Conservation (phyloP, 2,113 vertebrate genomes). For the Sceloporus tristichus region DNA sequence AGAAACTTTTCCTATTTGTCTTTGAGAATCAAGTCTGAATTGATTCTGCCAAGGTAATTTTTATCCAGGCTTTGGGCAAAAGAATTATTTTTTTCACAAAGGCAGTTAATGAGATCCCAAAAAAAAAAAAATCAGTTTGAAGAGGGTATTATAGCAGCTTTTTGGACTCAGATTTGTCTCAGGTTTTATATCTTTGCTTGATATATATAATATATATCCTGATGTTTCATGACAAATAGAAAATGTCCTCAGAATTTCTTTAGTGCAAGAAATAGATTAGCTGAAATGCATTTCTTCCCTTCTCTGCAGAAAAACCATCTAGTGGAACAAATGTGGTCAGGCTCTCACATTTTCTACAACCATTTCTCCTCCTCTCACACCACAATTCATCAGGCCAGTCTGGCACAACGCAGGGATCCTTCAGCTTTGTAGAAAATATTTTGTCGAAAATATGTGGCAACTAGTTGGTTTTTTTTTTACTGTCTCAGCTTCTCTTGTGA, state of each 20-base stretch:
- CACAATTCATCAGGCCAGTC: neutral
- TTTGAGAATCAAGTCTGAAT: too few relatives aligned
- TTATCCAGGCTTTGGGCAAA: too few relatives aligned
- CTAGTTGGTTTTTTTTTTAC: neutral
- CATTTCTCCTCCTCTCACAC: neutral
- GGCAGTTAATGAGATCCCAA: neutral
- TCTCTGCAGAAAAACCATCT: neutral
- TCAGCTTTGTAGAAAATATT: neutral
- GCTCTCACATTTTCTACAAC: neutral
- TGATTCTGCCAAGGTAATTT: too few relatives aligned
- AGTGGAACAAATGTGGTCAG: neutral
- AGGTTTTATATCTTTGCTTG: neutral
- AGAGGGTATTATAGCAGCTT: neutral
- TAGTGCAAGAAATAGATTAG: neutral
- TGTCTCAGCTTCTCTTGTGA: neutral
- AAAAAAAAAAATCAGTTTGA: slow-evolving; percentile 19
- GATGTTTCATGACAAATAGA: neutral
- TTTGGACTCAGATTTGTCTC: neutral
- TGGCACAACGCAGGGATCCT: too few relatives aligned
- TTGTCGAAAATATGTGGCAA: neutral
- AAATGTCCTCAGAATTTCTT: neutral
- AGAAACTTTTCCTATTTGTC: too few relatives aligned
- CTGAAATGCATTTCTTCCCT: neutral
- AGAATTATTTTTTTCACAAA: too few relatives aligned
- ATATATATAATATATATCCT: neutral